Conservation (phyloP, 1,140 invertebrate genomes). For the Drosophila nigrodunni region DNA sequence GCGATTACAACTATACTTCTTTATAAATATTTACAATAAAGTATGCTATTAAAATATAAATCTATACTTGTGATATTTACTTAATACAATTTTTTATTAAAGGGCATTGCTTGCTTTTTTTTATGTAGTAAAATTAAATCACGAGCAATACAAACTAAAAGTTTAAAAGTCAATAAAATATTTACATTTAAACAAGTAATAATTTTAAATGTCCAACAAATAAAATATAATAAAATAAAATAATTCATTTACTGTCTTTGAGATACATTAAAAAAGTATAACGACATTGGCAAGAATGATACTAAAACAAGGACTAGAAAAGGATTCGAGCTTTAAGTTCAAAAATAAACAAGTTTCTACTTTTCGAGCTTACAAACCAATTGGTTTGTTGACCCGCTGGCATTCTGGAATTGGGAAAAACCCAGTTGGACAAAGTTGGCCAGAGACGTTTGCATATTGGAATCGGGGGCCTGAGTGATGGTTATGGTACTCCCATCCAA, state of each 20-base stretch:
- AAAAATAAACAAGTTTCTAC: slow-evolving; percentile 31
- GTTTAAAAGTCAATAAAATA: neutral
- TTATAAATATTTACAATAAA: slow-evolving; percentile 40
- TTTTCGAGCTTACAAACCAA: slow-evolving; percentile 66
- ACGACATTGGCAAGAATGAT: slow-evolving; percentile 12
- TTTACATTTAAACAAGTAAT: neutral
- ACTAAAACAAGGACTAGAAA: slow-evolving; percentile 55
- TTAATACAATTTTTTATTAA: neutral
- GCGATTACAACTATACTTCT: slow-evolving; percentile 10
- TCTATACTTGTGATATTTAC: slow-evolving; percentile 24
- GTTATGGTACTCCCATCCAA: slow-evolving; percentile 76
- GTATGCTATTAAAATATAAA: slow-evolving; percentile 21
- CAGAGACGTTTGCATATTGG: slow-evolving; percentile 65
- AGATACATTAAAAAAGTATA: slow-evolving; percentile 12
- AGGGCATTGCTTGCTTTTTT: neutral
- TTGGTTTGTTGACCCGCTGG: slow-evolving; percentile 45
- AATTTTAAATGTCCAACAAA: neutral
- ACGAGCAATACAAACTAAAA: neutral
- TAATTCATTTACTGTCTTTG: neutral
- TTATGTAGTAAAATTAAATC: neutral
- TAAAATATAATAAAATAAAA: neutral
- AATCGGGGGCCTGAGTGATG: slow-evolving; percentile 74
- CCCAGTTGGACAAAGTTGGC: slow-evolving; percentile 77
- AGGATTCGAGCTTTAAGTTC: slow-evolving; percentile 16
- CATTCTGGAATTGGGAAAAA: slow-evolving; percentile 71